Percentiles rank a stretch among this genome's conserved stretches.
phyloP scores from a whole-genome alignment of 2,888 invertebrate genomes.

The Watsonalla cultraria region DNA sequence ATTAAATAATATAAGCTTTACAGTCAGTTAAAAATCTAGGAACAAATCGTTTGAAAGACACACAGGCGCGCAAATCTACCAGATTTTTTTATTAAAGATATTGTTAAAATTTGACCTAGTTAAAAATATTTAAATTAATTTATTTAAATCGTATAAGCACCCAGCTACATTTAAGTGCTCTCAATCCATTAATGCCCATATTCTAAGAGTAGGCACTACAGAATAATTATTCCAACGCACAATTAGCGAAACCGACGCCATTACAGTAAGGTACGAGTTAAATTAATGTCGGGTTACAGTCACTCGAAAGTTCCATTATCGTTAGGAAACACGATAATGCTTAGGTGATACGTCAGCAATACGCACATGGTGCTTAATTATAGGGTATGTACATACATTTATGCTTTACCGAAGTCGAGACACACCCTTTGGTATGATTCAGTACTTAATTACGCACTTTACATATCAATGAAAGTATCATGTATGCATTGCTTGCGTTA shows the following conservation, averaged over 20 bases:
- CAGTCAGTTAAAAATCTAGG: too few relatives aligned
- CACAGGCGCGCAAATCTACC: too few relatives aligned
- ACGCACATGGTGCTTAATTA: conserved; percentile 16
- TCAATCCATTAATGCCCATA: conserved; percentile 67
- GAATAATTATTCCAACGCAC: conserved; percentile 72
- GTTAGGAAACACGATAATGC: conserved; percentile 64
- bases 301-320: conserved; percentile 77
- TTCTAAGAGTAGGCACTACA: conserved; percentile 40
- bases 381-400: conserved; percentile 10
- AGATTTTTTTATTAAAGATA: too few relatives aligned
- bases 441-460: not conserved
- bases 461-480: not conserved
- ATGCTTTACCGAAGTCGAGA: conserved; percentile 6
- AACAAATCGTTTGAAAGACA: too few relatives aligned
- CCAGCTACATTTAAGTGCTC: conserved; percentile 45
- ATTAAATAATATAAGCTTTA: too few relatives aligned
- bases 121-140: too few relatives aligned
- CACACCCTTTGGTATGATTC: not conserved
- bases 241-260: conserved; percentile 76
- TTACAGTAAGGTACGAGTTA: conserved; percentile 70
- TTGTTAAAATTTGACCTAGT: too few relatives aligned
- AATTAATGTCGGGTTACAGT: conserved; percentile 75
- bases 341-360: conserved; percentile 51
- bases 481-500: too few relatives aligned
- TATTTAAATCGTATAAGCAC: conserved; percentile 29